Evolutionary conservation across 2,113 vertebrate species (phyloP), one percentile per base, ranked within the genome.

Genomic region (Zosterops borbonicus): DNA sequence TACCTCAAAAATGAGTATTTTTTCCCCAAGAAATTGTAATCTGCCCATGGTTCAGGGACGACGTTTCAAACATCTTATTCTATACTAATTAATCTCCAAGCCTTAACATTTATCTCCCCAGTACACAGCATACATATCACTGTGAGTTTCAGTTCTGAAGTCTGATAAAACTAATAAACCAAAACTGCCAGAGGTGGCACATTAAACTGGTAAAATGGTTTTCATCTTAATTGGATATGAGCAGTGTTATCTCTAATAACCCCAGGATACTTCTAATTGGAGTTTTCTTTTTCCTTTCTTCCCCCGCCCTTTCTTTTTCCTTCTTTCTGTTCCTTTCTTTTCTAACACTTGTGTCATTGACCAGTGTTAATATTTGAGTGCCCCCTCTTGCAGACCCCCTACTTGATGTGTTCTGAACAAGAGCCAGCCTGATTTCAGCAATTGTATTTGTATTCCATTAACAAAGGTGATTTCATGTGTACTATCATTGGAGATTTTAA

Each of bases 171-270:
- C 97, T 98, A 98, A 98, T 98, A 98, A 98, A 97, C 96, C 92
- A 90, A 97, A 97, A 98, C 97, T 97, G 98, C 98, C 98, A 98
- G 97, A 97, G 98, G 98, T 98, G 97, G 96, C 96, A 97, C 98
- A 98, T 98, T 98, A 98, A 98, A 98, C 97, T 92, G 96, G 97
- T 96, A 96, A 98, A 98, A 98, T 97, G 97, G 98, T 98, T 98
- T 98, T 98, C 98, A 98, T 98, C 98, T 98, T 98, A 98, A 98
- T 98, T 98, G 98, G 97, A 98, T 98, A 98, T 98, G 98, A 98
- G 95, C 96, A 89, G 94, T 91, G 97, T 97, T 98, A 98, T 98
- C 97, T 94, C 97, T 97, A 98, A 98, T 98, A 98, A 98, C 98
- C 98, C 94, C 97, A 96, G 98, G 98, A 98, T 98, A 98, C 96